Conservation (phyloP, 64 coral and sea anemone species). For the Dendronephthya gigantea region DNA sequence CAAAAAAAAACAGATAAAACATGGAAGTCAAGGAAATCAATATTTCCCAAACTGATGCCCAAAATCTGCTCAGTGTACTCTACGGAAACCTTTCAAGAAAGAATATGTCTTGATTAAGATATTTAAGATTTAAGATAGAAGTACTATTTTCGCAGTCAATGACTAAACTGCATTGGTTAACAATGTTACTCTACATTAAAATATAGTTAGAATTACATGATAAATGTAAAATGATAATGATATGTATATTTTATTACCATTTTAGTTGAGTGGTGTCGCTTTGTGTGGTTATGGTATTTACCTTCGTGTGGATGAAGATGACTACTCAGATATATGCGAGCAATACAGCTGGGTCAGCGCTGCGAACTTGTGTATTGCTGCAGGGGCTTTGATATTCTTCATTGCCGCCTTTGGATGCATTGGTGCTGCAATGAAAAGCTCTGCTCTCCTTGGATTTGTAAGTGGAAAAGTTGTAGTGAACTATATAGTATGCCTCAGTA, state of each 20-base stretch:
- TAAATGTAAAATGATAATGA: too few relatives aligned
- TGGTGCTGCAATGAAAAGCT: conserved; percentile 11
- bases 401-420: neutral
- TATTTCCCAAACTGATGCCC: too few relatives aligned
- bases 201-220: neutral
- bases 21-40: too few relatives aligned
- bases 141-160: too few relatives aligned
- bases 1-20: too few relatives aligned
- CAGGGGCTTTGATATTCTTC: neutral
- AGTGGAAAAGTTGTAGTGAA: neutral
- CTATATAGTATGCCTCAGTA: too few relatives aligned
- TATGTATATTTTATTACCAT: neutral
- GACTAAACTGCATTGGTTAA: too few relatives aligned
- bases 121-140: too few relatives aligned
- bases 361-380: neutral
- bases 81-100: too few relatives aligned
- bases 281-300: conserved; percentile 6
- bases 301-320: conserved; percentile 5
- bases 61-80: too few relatives aligned
- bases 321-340: neutral
- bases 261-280: neutral
- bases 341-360: neutral
- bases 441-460: neutral
- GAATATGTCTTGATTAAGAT: too few relatives aligned
- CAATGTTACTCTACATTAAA: too few relatives aligned